These are phyloP conservation scores for Actinia tenebrosa DNA, from an alignment of 64 coral and sea anemone genomes.

Conservation along the genomic window DNA sequence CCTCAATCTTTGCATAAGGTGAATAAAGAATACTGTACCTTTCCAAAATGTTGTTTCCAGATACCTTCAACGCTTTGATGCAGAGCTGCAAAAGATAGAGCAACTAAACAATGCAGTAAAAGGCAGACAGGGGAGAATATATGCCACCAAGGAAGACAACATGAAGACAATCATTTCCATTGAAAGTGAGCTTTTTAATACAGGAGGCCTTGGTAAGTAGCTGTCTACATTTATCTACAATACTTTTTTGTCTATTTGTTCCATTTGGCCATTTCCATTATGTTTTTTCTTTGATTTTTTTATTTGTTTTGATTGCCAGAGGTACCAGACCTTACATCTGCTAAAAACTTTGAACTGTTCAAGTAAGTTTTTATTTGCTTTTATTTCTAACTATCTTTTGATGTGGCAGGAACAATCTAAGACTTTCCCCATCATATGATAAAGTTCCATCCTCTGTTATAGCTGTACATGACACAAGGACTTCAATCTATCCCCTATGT, in stretches of 20 bases:
- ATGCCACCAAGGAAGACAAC: conserved; percentile 46
- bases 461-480: too few relatives aligned
- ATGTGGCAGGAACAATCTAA: too few relatives aligned
- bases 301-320: conserved; percentile 9
- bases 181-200: conserved; percentile 48
- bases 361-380: conserved; percentile 19
- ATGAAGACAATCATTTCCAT: conserved; percentile 37
- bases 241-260: too few relatives aligned
- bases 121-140: conserved; percentile 48
- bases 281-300: not conserved
- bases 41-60: not conserved
- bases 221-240: not conserved
- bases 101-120: conserved; percentile 52
- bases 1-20: not conserved
- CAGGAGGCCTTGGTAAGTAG: conserved; percentile 49
- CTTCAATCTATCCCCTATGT: too few relatives aligned
- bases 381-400: too few relatives aligned
- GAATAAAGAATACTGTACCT: not conserved
- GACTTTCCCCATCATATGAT: too few relatives aligned
- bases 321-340: conserved; percentile 56
- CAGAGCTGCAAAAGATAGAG: conserved; percentile 48
- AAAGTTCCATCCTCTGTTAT: too few relatives aligned
- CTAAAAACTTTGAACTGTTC: conserved; percentile 42
- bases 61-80: conserved; percentile 59
- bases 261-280: too few relatives aligned